Percentiles rank a stretch among this genome's conserved stretches.
These are phyloP conservation scores for Thalpophila matura DNA, from an alignment of 2,888 invertebrate species.

Conservation along the genomic window DNA sequence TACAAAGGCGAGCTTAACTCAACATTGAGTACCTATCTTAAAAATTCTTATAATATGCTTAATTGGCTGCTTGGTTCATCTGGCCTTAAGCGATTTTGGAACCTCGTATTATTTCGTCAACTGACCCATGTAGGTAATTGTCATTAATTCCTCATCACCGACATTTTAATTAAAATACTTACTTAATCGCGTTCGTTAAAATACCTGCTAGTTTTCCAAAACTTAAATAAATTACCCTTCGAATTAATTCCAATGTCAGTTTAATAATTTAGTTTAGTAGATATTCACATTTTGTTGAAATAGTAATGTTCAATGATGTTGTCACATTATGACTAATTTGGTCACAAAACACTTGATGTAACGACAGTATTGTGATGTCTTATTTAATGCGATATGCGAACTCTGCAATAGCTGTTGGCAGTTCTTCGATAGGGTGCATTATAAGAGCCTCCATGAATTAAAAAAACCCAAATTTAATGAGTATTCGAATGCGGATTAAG, in stretches of 20 bases:
- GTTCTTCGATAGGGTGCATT: slow-evolving; percentile 1
- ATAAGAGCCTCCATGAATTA: too few species aligned
- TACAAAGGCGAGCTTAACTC: too few species aligned
- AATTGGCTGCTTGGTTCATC: slow-evolving; percentile 21
- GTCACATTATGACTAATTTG: slow-evolving; percentile 19
- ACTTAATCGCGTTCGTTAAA: slow-evolving; percentile 32
- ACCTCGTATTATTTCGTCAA: slow-evolving; percentile 30
- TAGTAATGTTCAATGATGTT: slow-evolving; percentile 23
- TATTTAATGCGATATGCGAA: not conserved
- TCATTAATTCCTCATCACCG: slow-evolving; percentile 14
- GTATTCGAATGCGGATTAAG: too few species aligned
- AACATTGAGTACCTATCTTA: too few species aligned
- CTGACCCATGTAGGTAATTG: slow-evolving; percentile 29
- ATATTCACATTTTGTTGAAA: slow-evolving; percentile 18
- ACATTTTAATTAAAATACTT: slow-evolving; percentile 32
- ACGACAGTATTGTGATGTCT: not conserved
- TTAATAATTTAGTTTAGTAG: slow-evolving; percentile 18
- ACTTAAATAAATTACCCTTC: slow-evolving; percentile 29
- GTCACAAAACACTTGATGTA: slow-evolving; percentile 20
- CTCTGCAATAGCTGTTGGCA: not conserved
- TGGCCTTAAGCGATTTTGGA: slow-evolving; percentile 49
- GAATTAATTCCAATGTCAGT: slow-evolving; percentile 45
- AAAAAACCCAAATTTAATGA: too few species aligned
- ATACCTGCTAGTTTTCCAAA: slow-evolving; percentile 28
- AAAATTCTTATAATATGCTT: too few species aligned